Conservation (phyloP, 1,140 invertebrate species). For the Globodera rostochiensis region DNA sequence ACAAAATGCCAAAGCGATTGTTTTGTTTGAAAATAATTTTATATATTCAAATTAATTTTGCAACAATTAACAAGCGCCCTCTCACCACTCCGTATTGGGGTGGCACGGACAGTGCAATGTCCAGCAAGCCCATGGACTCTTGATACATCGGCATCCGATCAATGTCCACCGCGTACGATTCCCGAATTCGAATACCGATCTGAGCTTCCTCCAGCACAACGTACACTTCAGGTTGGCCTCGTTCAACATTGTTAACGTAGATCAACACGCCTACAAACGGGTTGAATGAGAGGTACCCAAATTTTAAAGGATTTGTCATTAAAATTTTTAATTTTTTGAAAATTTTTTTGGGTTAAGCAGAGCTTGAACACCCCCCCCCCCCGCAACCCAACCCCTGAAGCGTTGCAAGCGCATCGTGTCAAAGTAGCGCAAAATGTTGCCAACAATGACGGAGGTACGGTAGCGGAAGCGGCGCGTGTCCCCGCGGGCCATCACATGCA, state of each 20-base stretch:
- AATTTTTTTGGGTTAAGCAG: too few relatives aligned
- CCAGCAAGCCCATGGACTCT: slow-evolving; percentile 63
- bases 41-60: not conserved
- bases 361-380: too few relatives aligned
- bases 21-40: too few relatives aligned
- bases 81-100: slow-evolving; percentile 65
- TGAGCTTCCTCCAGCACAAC: slow-evolving; percentile 66
- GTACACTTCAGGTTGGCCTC: slow-evolving; percentile 64
- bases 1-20: not conserved
- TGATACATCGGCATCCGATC: slow-evolving; percentile 64
- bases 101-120: slow-evolving; percentile 58
- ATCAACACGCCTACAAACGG: slow-evolving; percentile 57
- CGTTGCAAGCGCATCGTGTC: slow-evolving; percentile 64
- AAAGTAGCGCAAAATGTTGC: slow-evolving; percentile 65
- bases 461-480: slow-evolving; percentile 64
- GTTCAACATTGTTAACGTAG: slow-evolving; percentile 65
- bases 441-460: slow-evolving; percentile 62
- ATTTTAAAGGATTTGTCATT: too few relatives aligned
- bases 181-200: slow-evolving; percentile 62
- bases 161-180: slow-evolving; percentile 63
- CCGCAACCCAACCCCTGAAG: slow-evolving; percentile 50
- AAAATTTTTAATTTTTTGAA: too few relatives aligned
- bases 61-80: not conserved
- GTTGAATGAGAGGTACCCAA: not conserved
- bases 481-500: slow-evolving; percentile 61